Conservation (phyloP, 2,888 invertebrate species). For the Eugnorisma glareosa region DNA sequence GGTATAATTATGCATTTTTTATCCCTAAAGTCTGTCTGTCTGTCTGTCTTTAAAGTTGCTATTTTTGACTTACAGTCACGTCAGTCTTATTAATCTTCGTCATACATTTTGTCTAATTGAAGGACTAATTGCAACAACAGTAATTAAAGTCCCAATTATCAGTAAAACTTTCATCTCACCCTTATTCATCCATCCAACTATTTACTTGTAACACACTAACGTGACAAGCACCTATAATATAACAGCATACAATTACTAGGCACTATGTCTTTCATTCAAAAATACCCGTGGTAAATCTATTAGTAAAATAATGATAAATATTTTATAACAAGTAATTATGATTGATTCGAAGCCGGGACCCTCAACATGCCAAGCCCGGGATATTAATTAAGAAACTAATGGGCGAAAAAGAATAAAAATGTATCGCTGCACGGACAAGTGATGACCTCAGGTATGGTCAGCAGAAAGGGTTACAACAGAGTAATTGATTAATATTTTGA, state of each 20-base stretch:
- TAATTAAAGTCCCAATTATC: conserved; percentile 25
- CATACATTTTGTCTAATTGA: background rate
- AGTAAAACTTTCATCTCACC: background rate
- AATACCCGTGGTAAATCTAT: conserved; percentile 53
- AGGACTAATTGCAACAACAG: background rate
- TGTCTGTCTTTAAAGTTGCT: no score
- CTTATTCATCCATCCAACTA: background rate
- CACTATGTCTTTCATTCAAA: conserved; percentile 20
- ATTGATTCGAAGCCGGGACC: conserved; percentile 81
- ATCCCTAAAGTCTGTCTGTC: no score
- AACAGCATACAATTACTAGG: background rate
- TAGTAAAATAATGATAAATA: conserved; percentile 72
- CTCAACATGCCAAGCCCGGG: conserved; percentile 75
- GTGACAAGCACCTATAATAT: conserved; percentile 30
- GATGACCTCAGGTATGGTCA: conserved; percentile 79
- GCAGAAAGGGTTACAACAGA: conserved; percentile 63
- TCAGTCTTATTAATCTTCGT: background rate
- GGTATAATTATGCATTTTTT: no score
- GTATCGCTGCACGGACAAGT: conserved; percentile 74
- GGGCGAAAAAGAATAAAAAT: conserved; percentile 82
- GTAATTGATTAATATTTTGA: background rate
- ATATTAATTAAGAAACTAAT: conserved; percentile 90
- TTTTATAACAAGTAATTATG: conserved; percentile 85
- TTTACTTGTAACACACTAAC: conserved; percentile 10
- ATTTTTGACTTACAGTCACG: no score